These are phyloP conservation scores for Oostethus manadensis DNA, from an alignment of 2,113 vertebrate genomes.

Conservation along the genomic window DNA sequence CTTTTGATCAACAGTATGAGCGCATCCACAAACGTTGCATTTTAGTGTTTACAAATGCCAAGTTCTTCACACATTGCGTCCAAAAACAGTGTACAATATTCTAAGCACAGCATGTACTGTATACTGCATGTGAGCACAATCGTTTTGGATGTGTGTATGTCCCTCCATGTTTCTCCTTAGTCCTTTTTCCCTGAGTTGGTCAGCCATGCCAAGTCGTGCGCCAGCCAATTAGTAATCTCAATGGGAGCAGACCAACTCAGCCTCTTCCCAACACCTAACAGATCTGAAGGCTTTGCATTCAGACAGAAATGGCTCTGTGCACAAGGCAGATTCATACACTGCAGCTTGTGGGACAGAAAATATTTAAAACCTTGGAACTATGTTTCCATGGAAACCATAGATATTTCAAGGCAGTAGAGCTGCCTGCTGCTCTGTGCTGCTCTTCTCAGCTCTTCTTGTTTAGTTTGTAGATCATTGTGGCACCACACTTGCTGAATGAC, in stretches of 20 bases:
- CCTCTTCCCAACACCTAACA: conserved; percentile 33
- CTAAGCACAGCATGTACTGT: neutral
- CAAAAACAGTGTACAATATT: too few relatives aligned
- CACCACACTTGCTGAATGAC: conserved; percentile 5
- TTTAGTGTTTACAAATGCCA: too few relatives aligned
- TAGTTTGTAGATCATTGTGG: conserved; percentile 8
- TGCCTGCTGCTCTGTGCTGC: conserved; percentile 13
- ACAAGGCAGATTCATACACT: conserved; percentile 30
- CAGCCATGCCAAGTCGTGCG: conserved; percentile 13
- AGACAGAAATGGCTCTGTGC: conserved; percentile 20
- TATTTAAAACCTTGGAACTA: conserved; percentile 37
- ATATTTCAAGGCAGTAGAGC: conserved; percentile 35
- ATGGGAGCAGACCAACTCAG: conserved; percentile 40
- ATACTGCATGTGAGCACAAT: neutral
- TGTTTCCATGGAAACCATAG: conserved; percentile 52
- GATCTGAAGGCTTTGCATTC: conserved; percentile 32
- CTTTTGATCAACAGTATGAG: too few relatives aligned
- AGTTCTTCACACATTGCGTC: too few relatives aligned
- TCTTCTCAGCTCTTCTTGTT: conserved; percentile 20
- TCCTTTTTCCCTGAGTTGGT: conserved; percentile 23
- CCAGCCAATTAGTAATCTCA: conserved; percentile 43
- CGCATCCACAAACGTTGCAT: too few relatives aligned
- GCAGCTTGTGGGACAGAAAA: conserved; percentile 13
- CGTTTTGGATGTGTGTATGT: neutral
- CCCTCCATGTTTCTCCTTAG: conserved; percentile 1